A percentile compares a stretch with the other conserved stretches of the same genome.
Evolutionary conservation across 2,888 invertebrate genomes (phyloP).

Genomic region (Andrena bicolor): DNA sequence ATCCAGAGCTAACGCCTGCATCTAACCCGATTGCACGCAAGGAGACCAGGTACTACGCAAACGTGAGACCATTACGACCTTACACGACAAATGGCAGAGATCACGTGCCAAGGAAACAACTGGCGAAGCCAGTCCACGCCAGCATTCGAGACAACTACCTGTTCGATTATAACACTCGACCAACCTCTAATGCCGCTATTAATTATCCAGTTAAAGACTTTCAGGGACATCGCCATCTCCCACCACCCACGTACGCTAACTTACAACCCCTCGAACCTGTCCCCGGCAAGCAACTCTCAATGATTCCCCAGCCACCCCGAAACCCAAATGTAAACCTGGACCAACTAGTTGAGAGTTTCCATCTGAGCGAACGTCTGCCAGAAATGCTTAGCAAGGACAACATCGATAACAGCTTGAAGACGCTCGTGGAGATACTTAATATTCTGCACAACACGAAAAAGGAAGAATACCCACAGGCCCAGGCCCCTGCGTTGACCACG

Average conservation of each 20-base stretch:
- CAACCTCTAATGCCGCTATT: constrained; percentile 33
- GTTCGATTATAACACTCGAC: constrained; percentile 70
- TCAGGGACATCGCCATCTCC: constrained; percentile 75
- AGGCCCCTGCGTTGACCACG: constrained; percentile 23
- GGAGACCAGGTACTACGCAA: constrained; percentile 68
- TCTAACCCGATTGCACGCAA: constrained; percentile 43
- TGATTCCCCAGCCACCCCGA: constrained; percentile 68
- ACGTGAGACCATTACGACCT: constrained; percentile 71
- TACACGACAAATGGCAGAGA: constrained; percentile 68
- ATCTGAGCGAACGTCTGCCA: constrained; percentile 91
- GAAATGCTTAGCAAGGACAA: constrained; percentile 92
- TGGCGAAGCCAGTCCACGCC: constrained; percentile 47
- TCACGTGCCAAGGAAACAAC: constrained; percentile 65
- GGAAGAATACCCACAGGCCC: constrained; percentile 78
- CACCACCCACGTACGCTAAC: constrained; percentile 48
- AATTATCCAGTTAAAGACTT: constrained; percentile 71
- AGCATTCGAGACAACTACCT: constrained; percentile 69
- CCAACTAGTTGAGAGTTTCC: constrained; percentile 90
- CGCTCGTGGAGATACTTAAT: constrained; percentile 91
- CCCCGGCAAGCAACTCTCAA: constrained; percentile 31
- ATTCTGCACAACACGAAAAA: constrained; percentile 87
- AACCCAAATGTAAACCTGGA: constrained; percentile 85
- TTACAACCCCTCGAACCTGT: constrained; percentile 22
- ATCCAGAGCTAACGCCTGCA: constrained; percentile 60
- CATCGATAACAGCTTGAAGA: constrained; percentile 92